Conservation (phyloP, 2,888 invertebrate genomes). For the Amorpha juglandis region DNA sequence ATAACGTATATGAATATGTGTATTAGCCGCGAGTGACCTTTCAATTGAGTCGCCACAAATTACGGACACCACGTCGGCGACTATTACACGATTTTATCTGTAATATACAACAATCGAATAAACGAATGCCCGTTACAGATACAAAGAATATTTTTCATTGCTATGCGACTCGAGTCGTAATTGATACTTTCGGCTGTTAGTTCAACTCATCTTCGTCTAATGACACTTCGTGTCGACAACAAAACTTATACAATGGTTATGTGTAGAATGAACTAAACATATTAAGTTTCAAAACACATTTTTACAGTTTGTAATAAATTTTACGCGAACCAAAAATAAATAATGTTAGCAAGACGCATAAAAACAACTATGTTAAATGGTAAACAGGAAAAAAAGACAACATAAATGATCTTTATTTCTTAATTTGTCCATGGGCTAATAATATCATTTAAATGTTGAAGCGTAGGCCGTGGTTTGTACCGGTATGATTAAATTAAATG, state of each 20-base stretch:
- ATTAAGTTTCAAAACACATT: constrained; percentile 3
- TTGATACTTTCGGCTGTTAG: constrained; percentile 51
- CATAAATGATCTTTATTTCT: constrained; percentile 22
- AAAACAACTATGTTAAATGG: constrained; percentile 10
- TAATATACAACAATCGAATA: constrained; percentile 59
- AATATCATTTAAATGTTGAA: constrained; percentile 32
- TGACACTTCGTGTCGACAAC: constrained; percentile 48
- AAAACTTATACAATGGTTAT: too few species aligned
- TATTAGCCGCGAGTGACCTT: constrained; percentile 62
- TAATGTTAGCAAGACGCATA: constrained; percentile 1
- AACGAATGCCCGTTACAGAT: constrained; percentile 60
- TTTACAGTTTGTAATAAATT: not conserved
- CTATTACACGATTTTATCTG: constrained; percentile 66
- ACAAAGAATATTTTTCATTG: constrained; percentile 47
- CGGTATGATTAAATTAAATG: constrained; percentile 51
- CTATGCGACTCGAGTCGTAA: constrained; percentile 57
- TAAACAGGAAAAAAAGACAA: constrained; percentile 14
- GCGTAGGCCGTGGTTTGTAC: constrained; percentile 45
- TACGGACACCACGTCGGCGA: constrained; percentile 43
- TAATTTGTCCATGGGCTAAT: constrained; percentile 32
- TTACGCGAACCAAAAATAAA: not conserved
- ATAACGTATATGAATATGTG: constrained; percentile 66
- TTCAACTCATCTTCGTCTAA: constrained; percentile 52
- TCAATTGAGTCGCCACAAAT: constrained; percentile 63
- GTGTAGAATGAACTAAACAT: constrained; percentile 27